Base-by-base conservation (phyloP, 2,888 invertebrate genomes). In the Pseudoips prasinana region DNA sequence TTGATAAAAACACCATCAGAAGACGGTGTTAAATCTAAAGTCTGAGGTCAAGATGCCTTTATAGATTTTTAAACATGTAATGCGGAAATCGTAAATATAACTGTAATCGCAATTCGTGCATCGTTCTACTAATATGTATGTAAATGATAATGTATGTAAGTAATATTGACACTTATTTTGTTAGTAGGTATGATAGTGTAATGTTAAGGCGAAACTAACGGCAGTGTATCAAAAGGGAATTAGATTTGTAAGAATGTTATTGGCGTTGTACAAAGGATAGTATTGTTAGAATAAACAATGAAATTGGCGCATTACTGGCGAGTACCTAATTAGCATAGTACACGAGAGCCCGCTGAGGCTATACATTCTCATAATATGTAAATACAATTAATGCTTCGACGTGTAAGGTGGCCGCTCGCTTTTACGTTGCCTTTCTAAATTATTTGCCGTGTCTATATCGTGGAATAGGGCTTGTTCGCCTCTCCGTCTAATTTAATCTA, bases 251-350 rank as follows among this genome's bases (percentile, higher is more conserved):
- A 82, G 77, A 60, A 77, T 77, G 78, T 80, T 85, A 83, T 85
- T 83, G 86, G 85, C 80, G 76, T 83, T 87, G 88, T 88, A 87
- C 86, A 88, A 87, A 86, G 74, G 78, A 81, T 80, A 83, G 81
- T 83, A 80, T 82, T 83, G 79, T 82, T 82, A 84, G 80, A 76
- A 70, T 83, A 83, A 76, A 78, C 74, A 74, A 81, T 75, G 66
- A 81, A 85, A 85, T 88, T 86, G 87, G 87, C 88, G 88, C 88
- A 88, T 88, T 88, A 87, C 88, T 88, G 86, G 87, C 85, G 87
- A 87, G 88, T 88, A 88, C 88, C 88, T 88, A 84, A 88, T 85
- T 88, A 88, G 87, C 71, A 67, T 87, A 88, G 84, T 74, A 73
- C 78, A 76, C 78, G 73, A 66, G 67, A 77, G 85, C 84, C 87